phyloP scores from a whole-genome alignment of 2,113 vertebrate species.

The Zapus hudsonius region DNA sequence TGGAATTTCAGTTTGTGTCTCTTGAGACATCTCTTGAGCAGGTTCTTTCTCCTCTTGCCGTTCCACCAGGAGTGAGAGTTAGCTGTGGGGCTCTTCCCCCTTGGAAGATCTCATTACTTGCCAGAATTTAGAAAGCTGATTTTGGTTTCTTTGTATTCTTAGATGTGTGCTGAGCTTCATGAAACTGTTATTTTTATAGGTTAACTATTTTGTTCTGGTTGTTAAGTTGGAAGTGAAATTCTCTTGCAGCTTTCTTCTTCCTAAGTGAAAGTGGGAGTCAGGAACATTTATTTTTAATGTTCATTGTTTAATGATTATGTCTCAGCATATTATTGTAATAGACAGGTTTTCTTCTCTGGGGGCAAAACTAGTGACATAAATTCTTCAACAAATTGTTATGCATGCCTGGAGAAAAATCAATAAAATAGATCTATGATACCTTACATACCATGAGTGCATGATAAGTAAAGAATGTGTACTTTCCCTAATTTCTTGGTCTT shows the following conservation, averaged over 20 bases:
- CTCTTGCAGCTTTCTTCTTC: background rate
- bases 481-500: slow-evolving; percentile 35
- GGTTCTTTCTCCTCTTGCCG: background rate
- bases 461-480: background rate
- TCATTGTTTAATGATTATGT: slow-evolving; percentile 55
- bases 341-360: slow-evolving; percentile 51
- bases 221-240: slow-evolving; percentile 64
- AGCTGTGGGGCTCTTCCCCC: background rate
- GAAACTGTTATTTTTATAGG: slow-evolving; percentile 44
- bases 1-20: background rate
- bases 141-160: slow-evolving; percentile 41
- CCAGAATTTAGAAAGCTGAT: slow-evolving; percentile 21
- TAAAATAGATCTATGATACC: slow-evolving; percentile 25
- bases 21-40: background rate
- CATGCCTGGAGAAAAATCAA: slow-evolving; percentile 48
- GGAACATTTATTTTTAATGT: slow-evolving; percentile 59
- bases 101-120: background rate
- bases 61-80: background rate
- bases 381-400: slow-evolving; percentile 58
- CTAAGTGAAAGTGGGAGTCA: slow-evolving; percentile 42
- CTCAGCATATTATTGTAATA: slow-evolving; percentile 41
- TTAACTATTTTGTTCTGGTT: slow-evolving; percentile 45
- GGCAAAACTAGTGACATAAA: slow-evolving; percentile 47
- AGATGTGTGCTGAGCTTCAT: slow-evolving; percentile 21
- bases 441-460: background rate